Conservation (phyloP, 2,888 invertebrate genomes). For the Drosophila colorata region DNA sequence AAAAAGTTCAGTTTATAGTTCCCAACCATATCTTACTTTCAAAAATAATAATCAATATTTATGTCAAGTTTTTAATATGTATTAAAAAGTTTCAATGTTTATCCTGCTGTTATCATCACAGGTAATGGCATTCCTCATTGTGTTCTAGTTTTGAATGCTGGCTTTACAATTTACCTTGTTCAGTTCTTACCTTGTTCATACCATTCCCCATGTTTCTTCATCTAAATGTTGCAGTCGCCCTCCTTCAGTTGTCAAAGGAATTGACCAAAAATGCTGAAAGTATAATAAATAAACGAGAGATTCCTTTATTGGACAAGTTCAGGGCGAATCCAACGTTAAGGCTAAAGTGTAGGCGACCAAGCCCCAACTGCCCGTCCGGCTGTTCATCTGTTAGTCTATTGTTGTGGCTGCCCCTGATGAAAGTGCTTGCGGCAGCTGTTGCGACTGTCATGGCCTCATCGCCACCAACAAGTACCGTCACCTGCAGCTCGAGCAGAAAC, state of each 20-base stretch:
- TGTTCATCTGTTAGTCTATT: conserved; percentile 18
- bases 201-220: conserved; percentile 92
- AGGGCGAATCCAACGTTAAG: conserved; percentile 43
- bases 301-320: conserved; percentile 50
- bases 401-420: conserved; percentile 50
- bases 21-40: too few relatives aligned
- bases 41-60: too few relatives aligned
- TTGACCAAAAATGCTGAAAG: conserved; percentile 52
- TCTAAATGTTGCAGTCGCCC: conserved; percentile 73
- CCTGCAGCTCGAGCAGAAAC: neutral
- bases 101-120: neutral
- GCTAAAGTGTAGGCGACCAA: conserved; percentile 26
- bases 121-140: neutral
- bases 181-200: conserved; percentile 92
- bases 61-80: too few relatives aligned
- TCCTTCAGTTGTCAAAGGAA: conserved; percentile 60
- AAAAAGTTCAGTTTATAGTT: too few relatives aligned
- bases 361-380: neutral
- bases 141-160: neutral
- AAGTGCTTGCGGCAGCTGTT: conserved; percentile 69
- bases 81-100: neutral
- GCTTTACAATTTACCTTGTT: neutral
- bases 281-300: conserved; percentile 26
- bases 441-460: conserved; percentile 54
- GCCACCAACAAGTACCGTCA: conserved; percentile 25